Evolutionary conservation across 2,797 vertebrate species (phyloP).

Genomic region (Furcifer pardalis): DNA sequence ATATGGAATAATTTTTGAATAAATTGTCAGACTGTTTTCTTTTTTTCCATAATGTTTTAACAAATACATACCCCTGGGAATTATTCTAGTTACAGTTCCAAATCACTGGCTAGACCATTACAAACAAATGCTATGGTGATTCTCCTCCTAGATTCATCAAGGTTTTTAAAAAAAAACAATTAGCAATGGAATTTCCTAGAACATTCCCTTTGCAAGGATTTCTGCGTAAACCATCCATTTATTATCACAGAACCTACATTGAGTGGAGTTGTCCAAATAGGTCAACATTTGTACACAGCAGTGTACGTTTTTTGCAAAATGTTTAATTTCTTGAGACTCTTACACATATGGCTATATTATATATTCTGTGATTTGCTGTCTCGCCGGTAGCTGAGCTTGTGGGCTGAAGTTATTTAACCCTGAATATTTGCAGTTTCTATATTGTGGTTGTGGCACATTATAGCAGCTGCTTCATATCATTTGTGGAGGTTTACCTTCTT

Average conservation of each 20-base stretch:
- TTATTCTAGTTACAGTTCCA: background rate
- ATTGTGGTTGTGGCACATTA: background rate
- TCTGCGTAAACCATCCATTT: background rate
- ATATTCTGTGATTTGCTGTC: background rate
- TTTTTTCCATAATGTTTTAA: background rate
- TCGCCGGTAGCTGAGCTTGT: background rate
- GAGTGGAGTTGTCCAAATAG: background rate
- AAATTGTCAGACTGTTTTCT: background rate
- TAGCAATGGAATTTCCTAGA: background rate
- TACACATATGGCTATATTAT: background rate
- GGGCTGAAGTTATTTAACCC: background rate
- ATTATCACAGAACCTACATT: background rate
- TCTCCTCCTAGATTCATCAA: background rate
- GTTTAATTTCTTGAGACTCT: background rate
- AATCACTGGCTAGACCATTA: background rate
- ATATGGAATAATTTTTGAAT: background rate
- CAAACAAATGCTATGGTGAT: background rate
- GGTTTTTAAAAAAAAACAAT: background rate
- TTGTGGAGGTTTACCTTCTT: background rate
- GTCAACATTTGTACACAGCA: background rate
- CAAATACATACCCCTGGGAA: background rate
- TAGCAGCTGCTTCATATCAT: background rate
- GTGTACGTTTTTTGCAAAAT: too few relatives aligned
- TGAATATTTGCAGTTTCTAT: background rate
- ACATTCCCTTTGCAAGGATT: background rate